Conservation (phyloP, 2,113 vertebrate genomes). For the Equus quagga region DNA sequence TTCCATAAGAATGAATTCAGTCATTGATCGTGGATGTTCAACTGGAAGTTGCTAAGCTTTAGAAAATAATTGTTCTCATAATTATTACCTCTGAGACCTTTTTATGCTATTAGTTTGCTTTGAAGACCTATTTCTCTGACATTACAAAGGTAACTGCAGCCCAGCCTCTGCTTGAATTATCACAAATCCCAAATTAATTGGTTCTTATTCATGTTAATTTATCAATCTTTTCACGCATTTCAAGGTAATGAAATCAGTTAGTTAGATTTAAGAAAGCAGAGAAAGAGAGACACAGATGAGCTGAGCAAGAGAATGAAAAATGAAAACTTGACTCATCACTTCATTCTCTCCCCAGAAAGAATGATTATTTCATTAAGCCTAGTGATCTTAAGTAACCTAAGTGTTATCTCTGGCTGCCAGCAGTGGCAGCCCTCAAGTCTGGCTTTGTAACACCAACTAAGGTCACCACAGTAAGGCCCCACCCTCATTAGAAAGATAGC, state of each 20-base stretch:
- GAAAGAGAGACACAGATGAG: background rate
- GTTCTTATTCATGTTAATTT: conserved; percentile 67
- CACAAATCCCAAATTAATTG: conserved; percentile 69
- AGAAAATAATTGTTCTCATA: conserved; percentile 23
- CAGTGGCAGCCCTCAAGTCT: background rate
- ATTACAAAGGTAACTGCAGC: conserved; percentile 46
- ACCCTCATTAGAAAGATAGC: background rate
- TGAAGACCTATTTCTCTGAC: conserved; percentile 50
- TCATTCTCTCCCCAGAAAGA: background rate
- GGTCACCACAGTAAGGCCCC: background rate
- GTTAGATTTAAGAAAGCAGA: background rate
- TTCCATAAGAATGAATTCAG: conserved; percentile 12
- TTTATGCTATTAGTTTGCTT: conserved; percentile 70
- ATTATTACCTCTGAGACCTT: conserved; percentile 51
- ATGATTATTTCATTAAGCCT: conserved; percentile 39
- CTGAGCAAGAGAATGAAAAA: background rate
- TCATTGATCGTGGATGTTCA: background rate
- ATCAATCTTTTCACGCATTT: conserved; percentile 22
- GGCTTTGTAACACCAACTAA: background rate
- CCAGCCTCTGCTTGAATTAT: conserved; percentile 57
- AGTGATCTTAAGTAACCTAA: background rate
- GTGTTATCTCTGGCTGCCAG: background rate
- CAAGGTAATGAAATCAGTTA: conserved; percentile 46
- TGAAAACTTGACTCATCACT: background rate
- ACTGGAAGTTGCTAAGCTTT: background rate